A percentile compares a stretch with the other conserved stretches of the same genome.
These are phyloP conservation scores for Hydrochoerus hydrochaeris DNA, from an alignment of 2,113 vertebrate genomes.

Conservation along the genomic window DNA sequence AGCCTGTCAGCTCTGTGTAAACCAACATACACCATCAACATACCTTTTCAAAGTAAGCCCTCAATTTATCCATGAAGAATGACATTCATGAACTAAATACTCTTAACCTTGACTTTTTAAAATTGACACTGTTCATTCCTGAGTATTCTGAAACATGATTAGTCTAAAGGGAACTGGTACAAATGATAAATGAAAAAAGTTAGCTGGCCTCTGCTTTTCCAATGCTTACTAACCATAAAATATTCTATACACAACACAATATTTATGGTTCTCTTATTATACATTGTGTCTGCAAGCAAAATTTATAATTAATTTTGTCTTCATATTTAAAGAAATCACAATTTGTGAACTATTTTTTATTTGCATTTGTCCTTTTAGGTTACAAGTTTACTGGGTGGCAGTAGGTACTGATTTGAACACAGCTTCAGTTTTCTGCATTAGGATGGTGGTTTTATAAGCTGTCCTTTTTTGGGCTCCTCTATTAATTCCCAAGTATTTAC, in stretches of 20 bases:
- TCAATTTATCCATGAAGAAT: neutral
- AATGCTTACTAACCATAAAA: neutral
- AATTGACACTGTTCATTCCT: neutral
- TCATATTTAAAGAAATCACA: neutral
- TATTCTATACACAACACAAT: neutral
- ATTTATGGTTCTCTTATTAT: neutral
- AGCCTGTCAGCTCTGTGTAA: neutral
- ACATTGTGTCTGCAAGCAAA: neutral
- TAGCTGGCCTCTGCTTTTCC: neutral
- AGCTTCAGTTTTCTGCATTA: neutral
- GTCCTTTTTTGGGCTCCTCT: neutral
- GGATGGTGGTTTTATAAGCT: neutral
- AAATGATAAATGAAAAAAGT: constrained; percentile 2
- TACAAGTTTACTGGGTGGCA: neutral
- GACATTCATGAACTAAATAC: neutral
- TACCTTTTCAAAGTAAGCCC: neutral
- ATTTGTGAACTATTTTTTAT: neutral
- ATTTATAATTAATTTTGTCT: neutral
- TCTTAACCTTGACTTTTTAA: constrained; percentile 10
- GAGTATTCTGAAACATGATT: neutral
- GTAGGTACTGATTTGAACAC: neutral
- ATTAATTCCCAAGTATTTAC: neutral
- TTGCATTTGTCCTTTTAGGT: neutral
- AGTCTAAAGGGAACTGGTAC: neutral
- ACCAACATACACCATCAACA: neutral